These are phyloP conservation scores for Druon quercuslanigerum DNA, from an alignment of 1,140 invertebrate genomes.

Conservation along the genomic window DNA sequence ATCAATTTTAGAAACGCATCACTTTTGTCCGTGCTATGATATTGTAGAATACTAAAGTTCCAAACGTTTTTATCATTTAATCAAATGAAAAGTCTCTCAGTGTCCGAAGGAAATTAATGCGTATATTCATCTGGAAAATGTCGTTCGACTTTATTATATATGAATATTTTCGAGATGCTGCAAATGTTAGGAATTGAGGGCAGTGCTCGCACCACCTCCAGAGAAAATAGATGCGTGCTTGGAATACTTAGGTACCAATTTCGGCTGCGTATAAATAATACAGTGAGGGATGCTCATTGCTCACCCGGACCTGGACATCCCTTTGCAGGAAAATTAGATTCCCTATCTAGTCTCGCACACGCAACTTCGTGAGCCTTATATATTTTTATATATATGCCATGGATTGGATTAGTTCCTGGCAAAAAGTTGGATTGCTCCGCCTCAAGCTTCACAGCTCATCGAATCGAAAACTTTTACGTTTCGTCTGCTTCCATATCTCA, in stretches of 20 bases:
- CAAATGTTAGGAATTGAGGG: slow-evolving; percentile 57
- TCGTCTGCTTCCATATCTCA: neutral
- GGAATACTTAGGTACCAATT: slow-evolving; percentile 71
- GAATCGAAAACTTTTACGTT: slow-evolving; percentile 20
- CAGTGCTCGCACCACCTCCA: slow-evolving; percentile 43
- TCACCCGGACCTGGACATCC: slow-evolving; percentile 57
- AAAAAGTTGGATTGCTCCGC: slow-evolving; percentile 5
- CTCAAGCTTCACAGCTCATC: slow-evolving; percentile 9
- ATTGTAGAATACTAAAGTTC: too few relatives aligned
- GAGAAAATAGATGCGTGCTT: slow-evolving; percentile 64
- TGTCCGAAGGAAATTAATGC: neutral
- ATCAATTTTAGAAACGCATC: too few relatives aligned
- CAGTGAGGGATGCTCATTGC: slow-evolving; percentile 64
- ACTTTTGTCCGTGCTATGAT: too few relatives aligned
- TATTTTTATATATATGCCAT: neutral
- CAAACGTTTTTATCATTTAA: too few relatives aligned
- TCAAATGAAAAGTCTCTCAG: too few relatives aligned
- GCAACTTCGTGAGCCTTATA: neutral
- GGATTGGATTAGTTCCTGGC: neutral
- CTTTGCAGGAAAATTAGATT: slow-evolving; percentile 69
- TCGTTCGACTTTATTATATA: slow-evolving; percentile 49
- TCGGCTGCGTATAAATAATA: slow-evolving; percentile 71
- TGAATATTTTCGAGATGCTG: slow-evolving; percentile 58
- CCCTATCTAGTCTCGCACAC: slow-evolving; percentile 59
- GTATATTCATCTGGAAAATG: slow-evolving; percentile 44